Evolutionary conservation across 2,888 invertebrate genomes (phyloP).

Genomic region (Thymelicus lineola): DNA sequence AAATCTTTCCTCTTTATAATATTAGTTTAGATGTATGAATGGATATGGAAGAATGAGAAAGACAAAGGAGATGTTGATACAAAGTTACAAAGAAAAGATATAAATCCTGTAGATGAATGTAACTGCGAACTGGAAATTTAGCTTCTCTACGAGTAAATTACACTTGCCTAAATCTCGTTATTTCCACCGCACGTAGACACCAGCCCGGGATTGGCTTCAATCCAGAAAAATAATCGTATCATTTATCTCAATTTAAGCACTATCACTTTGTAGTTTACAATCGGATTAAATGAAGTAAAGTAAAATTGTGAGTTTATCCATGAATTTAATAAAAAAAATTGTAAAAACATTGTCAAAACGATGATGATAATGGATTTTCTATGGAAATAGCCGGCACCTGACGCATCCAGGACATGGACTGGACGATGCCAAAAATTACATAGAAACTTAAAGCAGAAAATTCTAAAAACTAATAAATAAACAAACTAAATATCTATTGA

Average conservation of each 20-base stretch:
- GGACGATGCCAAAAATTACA: too few relatives aligned
- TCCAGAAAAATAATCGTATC: conserved; percentile 30
- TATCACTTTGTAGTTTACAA: conserved; percentile 12
- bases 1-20: too few relatives aligned
- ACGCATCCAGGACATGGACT: too few relatives aligned
- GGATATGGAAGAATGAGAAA: too few relatives aligned
- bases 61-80: background rate
- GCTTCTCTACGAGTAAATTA: conserved; percentile 5
- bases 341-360: too few relatives aligned
- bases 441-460: too few relatives aligned
- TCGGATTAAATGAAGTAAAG: background rate
- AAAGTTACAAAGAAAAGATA: conserved; percentile 44
- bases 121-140: conserved; percentile 12
- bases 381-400: too few relatives aligned
- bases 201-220: conserved; percentile 14
- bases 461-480: too few relatives aligned
- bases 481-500: too few relatives aligned
- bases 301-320: background rate
- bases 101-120: conserved; percentile 16
- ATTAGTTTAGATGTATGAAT: too few relatives aligned
- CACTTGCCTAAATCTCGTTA: conserved; percentile 18
- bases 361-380: too few relatives aligned
- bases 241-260: conserved; percentile 31
- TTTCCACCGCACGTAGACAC: conserved; percentile 21
- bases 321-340: background rate